phyloP scores from a whole-genome alignment of 2,797 vertebrate species.

The Falco berigora region DNA sequence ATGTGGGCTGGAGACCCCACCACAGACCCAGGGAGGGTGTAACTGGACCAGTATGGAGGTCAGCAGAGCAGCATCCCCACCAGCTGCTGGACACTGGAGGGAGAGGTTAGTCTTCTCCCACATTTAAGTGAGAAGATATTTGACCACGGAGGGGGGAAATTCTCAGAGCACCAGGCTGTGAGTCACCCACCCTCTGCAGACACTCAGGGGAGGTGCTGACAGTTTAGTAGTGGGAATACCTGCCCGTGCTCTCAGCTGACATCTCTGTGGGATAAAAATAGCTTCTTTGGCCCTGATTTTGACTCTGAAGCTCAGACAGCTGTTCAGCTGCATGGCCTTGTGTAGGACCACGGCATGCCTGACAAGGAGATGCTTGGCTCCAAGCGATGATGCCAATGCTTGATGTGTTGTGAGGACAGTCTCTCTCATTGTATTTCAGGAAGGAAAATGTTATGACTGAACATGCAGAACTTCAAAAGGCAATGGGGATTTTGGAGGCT shows the following conservation, averaged over 20 bases:
- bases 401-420: not conserved
- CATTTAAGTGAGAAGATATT: rapidly evolving
- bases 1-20: not conserved
- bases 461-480: not conserved
- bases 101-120: not conserved
- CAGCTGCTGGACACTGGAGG: not conserved
- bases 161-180: not conserved
- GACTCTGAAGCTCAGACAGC: not conserved
- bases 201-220: not conserved
- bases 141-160: not conserved
- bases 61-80: not conserved
- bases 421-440: not conserved
- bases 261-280: not conserved
- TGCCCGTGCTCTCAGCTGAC: not conserved
- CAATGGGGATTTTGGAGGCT: not conserved
- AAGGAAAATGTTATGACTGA: not conserved
- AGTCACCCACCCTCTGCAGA: not conserved
- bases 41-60: not conserved
- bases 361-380: not conserved
- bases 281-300: rapidly evolving
- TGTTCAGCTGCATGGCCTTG: not conserved
- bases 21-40: not conserved
- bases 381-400: rapidly evolving
- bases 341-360: not conserved
- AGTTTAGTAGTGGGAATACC: not conserved